Percentiles rank a stretch among this genome's conserved stretches.
Conservation (phyloP, 2,888 invertebrate species). For the Rhynchonema sp. region DNA sequence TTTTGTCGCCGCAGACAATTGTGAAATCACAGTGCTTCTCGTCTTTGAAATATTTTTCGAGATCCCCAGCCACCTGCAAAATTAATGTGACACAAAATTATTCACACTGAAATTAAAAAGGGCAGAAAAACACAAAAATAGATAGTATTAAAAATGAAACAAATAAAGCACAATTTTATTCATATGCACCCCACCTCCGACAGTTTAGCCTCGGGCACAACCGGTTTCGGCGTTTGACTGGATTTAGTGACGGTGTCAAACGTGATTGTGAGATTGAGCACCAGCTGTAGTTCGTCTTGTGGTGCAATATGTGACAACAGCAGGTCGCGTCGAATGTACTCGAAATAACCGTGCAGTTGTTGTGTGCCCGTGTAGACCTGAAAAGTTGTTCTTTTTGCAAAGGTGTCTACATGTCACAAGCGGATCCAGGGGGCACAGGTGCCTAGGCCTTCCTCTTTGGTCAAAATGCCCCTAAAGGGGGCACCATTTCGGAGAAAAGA, state of each 20-base stretch:
- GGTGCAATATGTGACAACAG: slow-evolving; percentile 14
- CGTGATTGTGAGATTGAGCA: slow-evolving; percentile 19
- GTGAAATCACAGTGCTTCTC: slow-evolving; percentile 19
- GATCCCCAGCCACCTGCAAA: slow-evolving; percentile 16
- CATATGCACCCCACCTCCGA: slow-evolving; percentile 12
- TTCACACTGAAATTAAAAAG: too few species aligned
- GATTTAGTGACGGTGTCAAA: slow-evolving; percentile 16
- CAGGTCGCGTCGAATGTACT: slow-evolving; percentile 25
- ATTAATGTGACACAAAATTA: background rate
- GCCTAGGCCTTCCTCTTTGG: too few species aligned
- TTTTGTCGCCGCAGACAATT: slow-evolving; percentile 14
- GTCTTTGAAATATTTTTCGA: slow-evolving; percentile 15
- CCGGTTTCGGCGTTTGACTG: background rate
- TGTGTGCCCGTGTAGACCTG: slow-evolving; percentile 24
- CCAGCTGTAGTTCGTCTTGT: slow-evolving; percentile 20
- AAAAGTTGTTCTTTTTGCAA: too few species aligned
- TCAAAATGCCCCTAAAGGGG: too few species aligned
- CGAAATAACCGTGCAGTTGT: slow-evolving; percentile 23
- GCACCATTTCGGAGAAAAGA: too few species aligned
- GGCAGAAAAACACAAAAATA: too few species aligned
- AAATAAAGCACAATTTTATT: too few species aligned
- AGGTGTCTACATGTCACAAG: background rate
- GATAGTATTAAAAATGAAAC: too few species aligned
- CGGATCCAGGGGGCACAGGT: too few species aligned
- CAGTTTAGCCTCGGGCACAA: slow-evolving; percentile 11